Evolutionary conservation across 2,888 invertebrate species (phyloP).

Genomic region (Argyresthia goedartella): DNA sequence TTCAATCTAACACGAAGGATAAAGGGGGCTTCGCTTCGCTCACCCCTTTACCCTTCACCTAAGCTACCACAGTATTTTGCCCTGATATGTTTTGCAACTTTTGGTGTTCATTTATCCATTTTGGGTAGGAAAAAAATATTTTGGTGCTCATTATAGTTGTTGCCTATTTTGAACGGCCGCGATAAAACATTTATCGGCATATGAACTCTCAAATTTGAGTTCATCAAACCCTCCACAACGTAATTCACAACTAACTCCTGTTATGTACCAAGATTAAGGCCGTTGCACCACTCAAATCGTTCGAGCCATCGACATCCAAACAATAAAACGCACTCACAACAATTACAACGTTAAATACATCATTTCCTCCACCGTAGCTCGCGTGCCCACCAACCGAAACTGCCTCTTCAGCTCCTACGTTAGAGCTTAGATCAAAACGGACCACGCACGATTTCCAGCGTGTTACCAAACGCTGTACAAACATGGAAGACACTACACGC

Average conservation of each 20-base stretch:
- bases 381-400: neutral
- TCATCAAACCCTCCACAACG: too few relatives aligned
- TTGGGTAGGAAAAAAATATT: too few relatives aligned
- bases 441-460: neutral
- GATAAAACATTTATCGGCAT: too few relatives aligned
- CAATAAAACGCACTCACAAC: slow-evolving; percentile 9
- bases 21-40: too few relatives aligned
- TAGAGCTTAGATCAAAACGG: neutral
- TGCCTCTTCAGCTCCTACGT: neutral
- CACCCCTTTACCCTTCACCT: too few relatives aligned
- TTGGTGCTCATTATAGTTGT: too few relatives aligned
- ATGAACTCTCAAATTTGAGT: too few relatives aligned
- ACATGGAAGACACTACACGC: slow-evolving; percentile 21
- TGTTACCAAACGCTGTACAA: neutral
- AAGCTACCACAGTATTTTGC: too few relatives aligned
- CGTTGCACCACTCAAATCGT: slow-evolving; percentile 7
- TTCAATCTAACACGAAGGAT: too few relatives aligned
- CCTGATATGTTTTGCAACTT: too few relatives aligned
- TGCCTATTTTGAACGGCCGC: too few relatives aligned
- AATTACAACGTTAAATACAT: slow-evolving; percentile 4
- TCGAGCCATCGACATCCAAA: slow-evolving; percentile 7
- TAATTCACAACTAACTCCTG: neutral
- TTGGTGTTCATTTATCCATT: too few relatives aligned
- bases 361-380: neutral
- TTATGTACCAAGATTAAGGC: neutral